phyloP scores from a whole-genome alignment of 2,113 vertebrate genomes.

The Spheniscus mendiculus region DNA sequence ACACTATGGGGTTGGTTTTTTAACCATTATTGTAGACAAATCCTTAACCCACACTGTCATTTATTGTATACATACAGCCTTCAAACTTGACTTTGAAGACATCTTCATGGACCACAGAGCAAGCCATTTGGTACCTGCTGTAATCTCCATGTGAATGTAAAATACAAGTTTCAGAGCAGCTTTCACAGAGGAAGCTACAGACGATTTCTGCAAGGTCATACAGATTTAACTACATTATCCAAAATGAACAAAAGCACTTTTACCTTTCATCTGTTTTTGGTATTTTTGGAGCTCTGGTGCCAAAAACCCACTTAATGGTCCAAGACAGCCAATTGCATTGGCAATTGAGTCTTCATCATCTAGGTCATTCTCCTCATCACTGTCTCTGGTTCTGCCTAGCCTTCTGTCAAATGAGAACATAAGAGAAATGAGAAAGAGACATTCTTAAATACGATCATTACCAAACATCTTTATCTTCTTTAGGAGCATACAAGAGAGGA shows the following conservation, averaged over 20 bases:
- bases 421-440: not conserved
- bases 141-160: not conserved
- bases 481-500: not conserved
- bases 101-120: not conserved
- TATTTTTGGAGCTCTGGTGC: constrained; percentile 92
- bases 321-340: constrained; percentile 90
- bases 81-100: not conserved
- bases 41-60: not conserved
- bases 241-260: not conserved
- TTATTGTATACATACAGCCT: not conserved
- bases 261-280: constrained; percentile 94
- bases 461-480: not conserved
- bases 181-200: not conserved
- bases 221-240: not conserved
- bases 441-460: not conserved
- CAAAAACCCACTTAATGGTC: constrained; percentile 91
- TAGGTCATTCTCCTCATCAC: constrained; percentile 91
- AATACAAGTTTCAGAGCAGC: not conserved
- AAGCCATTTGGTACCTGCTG: not conserved
- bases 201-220: not conserved
- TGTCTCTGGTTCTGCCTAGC: constrained; percentile 83
- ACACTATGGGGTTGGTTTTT: not conserved
- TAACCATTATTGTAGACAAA: not conserved
- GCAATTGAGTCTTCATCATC: constrained; percentile 91
- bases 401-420: constrained; percentile 65